Base-by-base conservation (phyloP, 2,888 invertebrate genomes). In the Acheta domesticus region DNA sequence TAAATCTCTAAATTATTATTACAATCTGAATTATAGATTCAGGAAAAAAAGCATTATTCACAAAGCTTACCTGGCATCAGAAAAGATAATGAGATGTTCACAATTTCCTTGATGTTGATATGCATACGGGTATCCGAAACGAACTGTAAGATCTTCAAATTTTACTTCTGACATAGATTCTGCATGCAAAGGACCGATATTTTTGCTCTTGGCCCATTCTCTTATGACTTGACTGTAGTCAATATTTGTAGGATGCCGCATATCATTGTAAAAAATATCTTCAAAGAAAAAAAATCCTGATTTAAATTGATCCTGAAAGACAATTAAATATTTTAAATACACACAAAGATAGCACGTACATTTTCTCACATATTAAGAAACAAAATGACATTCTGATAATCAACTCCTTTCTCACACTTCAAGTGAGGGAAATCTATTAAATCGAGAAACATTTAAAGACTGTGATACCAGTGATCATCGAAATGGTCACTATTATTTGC, bases 21-120 rank as follows among this genome's bases (percentile, higher is more conserved):
- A 23, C 23, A 23, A 23, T 23, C 23, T 3, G 2, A 23, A 23
- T 23, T 23, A 23, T 23, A 23, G 2, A 1, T 23, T 23, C 2
- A n/a, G n/a, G n/a, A n/a, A n/a, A n/a, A n/a, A n/a, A n/a, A n/a
- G n/a, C n/a, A n/a, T n/a, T n/a, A 36, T 36, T 36, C 5, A 5
- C 1, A 8, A 36, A 8, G 73, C 75, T 11, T 23, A 75, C 89
- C 90, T 92, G 1, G 94, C 88, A 85, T 95, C 94, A 0, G 93
- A 92, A 86, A 98, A 93, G 1, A 93, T 89, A 84, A 98, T 89
- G 2, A 97, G 86, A 87, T 98, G 98, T 87, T 98, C 97, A 87
- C 98, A 98, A 84, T 92, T 90, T 12, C 96, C 97, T 86, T 96
- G 95, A 88, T 98, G 98, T 81, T 94, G 90, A 88, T 95, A 98